Conservation (phyloP, 2,888 invertebrate species). For the Eilema sororculum region DNA sequence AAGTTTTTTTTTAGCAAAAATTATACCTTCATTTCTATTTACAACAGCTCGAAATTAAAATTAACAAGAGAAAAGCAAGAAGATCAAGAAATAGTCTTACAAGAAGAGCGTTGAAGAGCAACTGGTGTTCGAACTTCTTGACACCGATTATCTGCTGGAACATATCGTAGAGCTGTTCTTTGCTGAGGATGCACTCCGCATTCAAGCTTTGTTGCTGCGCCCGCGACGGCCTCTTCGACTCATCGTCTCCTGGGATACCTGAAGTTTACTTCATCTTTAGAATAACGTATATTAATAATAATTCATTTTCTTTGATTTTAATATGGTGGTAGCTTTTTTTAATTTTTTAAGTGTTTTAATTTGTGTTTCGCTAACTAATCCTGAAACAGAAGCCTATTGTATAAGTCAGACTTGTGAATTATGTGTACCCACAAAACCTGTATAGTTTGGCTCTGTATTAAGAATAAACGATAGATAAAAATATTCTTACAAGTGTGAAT, state of each 20-base stretch:
- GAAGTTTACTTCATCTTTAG: slow-evolving; percentile 27
- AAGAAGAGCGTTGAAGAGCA: slow-evolving; percentile 97
- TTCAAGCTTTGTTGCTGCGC: slow-evolving; percentile 96
- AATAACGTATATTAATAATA: neutral
- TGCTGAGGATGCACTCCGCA: slow-evolving; percentile 97
- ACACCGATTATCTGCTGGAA: slow-evolving; percentile 99
- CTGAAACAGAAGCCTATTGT: neutral
- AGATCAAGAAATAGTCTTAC: slow-evolving; percentile 54
- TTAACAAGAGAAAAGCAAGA: no score
- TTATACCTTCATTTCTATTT: no score
- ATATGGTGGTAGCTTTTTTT: neutral
- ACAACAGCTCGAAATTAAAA: neutral
- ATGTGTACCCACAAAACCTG: neutral
- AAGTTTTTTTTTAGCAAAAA: no score
- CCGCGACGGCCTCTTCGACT: slow-evolving; percentile 94
- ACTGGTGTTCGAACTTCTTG: slow-evolving; percentile 99
- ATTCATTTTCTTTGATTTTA: neutral
- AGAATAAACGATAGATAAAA: neutral
- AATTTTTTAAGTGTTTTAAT: neutral
- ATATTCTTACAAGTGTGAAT: slow-evolving; percentile 5
- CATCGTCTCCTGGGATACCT: slow-evolving; percentile 93
- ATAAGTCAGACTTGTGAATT: neutral
- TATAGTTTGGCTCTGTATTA: neutral
- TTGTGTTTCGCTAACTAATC: neutral
- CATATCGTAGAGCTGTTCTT: slow-evolving; percentile 99